A percentile compares a stretch with the other conserved stretches of the same genome.
phyloP scores from a whole-genome alignment of 2,797 vertebrate genomes.

The Sebastes hubbsi region DNA sequence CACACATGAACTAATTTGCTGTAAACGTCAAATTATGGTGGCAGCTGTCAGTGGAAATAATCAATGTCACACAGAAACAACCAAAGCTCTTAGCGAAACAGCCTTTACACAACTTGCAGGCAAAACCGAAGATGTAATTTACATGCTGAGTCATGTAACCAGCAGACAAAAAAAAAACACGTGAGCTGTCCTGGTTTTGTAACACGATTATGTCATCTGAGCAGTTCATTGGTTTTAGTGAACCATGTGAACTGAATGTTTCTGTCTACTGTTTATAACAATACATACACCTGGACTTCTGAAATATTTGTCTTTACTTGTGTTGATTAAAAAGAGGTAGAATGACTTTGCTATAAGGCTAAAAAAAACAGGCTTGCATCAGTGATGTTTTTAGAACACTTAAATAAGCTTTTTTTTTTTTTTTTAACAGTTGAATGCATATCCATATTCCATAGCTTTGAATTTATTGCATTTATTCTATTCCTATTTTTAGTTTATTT shows the following conservation, averaged over 20 bases:
- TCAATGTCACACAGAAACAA: background rate
- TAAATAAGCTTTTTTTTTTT: no score
- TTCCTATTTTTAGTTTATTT: background rate
- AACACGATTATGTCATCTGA: background rate
- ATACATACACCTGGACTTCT: no score
- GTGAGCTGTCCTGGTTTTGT: background rate
- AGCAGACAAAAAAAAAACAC: background rate
- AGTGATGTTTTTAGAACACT: no score
- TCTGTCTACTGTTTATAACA: background rate
- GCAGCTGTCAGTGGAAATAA: background rate
- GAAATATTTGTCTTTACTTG: no score
- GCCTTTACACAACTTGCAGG: background rate
- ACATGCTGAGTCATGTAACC: background rate
- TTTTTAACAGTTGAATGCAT: no score
- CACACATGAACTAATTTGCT: background rate
- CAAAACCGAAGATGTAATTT: background rate
- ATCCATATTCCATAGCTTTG: no score
- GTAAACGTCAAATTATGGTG: background rate
- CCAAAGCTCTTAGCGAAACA: background rate
- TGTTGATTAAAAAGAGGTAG: no score
- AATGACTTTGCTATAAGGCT: no score
- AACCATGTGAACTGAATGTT: background rate
- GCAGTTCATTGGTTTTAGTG: background rate
- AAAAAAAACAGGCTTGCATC: no score
- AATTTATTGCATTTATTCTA: no score